Conservation (phyloP, 2,888 invertebrate genomes). For the Patella depressa region DNA sequence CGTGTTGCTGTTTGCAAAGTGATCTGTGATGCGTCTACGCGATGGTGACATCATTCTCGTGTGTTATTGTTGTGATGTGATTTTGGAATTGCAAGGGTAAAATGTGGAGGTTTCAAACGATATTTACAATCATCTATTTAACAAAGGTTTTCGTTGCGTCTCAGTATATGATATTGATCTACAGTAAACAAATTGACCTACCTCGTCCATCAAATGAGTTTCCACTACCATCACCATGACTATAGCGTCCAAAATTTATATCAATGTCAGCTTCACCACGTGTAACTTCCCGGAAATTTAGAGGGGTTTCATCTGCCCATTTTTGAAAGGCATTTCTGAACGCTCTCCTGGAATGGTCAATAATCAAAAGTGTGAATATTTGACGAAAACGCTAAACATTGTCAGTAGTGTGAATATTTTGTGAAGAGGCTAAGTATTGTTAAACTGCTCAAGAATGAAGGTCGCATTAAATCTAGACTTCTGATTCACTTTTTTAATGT, state of each 20-base stretch:
- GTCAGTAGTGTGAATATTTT: no score
- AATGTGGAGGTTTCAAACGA: background rate
- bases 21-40: background rate
- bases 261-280: slow-evolving; percentile 58
- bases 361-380: background rate
- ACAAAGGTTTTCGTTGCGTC: no score
- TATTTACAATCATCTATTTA: no score
- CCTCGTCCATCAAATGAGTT: slow-evolving; percentile 68
- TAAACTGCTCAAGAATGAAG: no score
- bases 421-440: no score
- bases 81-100: no score
- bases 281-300: slow-evolving; percentile 51
- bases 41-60: background rate
- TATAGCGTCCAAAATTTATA: slow-evolving; percentile 53
- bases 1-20: no score
- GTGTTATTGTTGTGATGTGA: background rate
- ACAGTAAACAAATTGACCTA: slow-evolving; percentile 24
- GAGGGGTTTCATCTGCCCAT: slow-evolving; percentile 61
- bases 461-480: no score
- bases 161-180: no score
- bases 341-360: slow-evolving; percentile 47
- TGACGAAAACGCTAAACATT: no score
- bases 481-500: no score
- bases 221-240: slow-evolving; percentile 63
- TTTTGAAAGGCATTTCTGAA: slow-evolving; percentile 56